Conservation (phyloP, 2,888 invertebrate genomes). For the Melipona bicolor region DNA sequence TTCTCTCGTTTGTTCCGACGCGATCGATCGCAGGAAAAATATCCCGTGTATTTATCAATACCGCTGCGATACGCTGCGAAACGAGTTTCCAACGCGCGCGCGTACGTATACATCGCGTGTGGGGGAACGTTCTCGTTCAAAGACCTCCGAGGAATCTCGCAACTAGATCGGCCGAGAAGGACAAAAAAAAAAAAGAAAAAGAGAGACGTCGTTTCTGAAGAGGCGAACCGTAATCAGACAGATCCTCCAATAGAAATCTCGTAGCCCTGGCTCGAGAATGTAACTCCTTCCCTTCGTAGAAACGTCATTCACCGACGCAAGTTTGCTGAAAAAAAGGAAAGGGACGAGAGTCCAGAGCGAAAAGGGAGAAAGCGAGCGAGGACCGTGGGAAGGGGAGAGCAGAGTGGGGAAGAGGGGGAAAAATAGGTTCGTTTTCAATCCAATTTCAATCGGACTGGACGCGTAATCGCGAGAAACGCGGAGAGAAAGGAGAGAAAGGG, state of each 20-base stretch:
- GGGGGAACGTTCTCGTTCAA: neutral
- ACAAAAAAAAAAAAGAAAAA: neutral
- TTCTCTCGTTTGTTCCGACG: constrained; percentile 18
- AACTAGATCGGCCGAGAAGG: constrained; percentile 14
- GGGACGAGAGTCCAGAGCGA: neutral
- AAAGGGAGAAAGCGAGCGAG: neutral
- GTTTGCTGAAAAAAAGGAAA: neutral
- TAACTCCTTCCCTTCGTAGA: constrained; percentile 6
- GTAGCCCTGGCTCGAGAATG: constrained; percentile 10
- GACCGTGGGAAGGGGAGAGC: neutral
- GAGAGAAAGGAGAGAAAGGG: constrained; percentile 13
- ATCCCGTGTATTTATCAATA: constrained; percentile 37
- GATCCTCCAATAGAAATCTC: constrained; percentile 30
- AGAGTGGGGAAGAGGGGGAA: neutral
- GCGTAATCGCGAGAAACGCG: constrained; percentile 31
- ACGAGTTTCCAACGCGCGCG: neutral
- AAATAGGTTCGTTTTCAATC: constrained; percentile 19
- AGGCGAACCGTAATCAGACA: constrained; percentile 29
- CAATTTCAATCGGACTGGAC: constrained; percentile 17
- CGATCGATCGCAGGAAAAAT: constrained; percentile 31
- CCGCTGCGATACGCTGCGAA: neutral
- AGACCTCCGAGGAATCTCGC: constrained; percentile 4
- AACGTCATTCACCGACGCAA: constrained; percentile 26
- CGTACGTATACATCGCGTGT: no score
- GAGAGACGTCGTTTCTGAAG: constrained; percentile 1